phyloP scores from a whole-genome alignment of 2,888 invertebrate genomes.

The Euphydryas editha region DNA sequence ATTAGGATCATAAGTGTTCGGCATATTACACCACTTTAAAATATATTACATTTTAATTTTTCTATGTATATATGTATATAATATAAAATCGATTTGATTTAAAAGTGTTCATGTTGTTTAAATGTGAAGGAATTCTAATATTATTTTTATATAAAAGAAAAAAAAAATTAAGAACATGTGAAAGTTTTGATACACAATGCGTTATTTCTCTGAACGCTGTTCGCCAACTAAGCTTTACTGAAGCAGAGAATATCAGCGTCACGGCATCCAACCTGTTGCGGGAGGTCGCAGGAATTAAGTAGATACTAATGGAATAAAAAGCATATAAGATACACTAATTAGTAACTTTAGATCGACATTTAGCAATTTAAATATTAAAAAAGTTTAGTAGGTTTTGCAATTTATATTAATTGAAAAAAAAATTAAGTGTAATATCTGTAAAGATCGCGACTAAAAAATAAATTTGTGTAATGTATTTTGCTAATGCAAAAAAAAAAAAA shows the following conservation, averaged over 20 bases:
- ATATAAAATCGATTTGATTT: neutral
- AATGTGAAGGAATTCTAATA: neutral
- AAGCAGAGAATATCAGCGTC: constrained; percentile 13
- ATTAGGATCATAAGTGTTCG: constrained; percentile 67
- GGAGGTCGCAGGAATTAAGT: neutral
- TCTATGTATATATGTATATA: neutral
- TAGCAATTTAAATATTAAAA: too few relatives aligned
- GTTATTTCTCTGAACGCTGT: constrained; percentile 37
- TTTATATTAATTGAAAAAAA: too few relatives aligned
- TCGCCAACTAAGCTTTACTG: constrained; percentile 30
- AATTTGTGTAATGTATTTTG: too few relatives aligned
- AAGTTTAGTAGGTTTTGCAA: too few relatives aligned
- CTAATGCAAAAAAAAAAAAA: too few relatives aligned
- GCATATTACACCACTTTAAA: constrained; percentile 52
- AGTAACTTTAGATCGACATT: too few relatives aligned
- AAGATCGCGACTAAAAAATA: too few relatives aligned
- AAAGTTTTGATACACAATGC: constrained; percentile 15
- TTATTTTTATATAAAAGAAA: too few relatives aligned
- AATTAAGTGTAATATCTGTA: too few relatives aligned
- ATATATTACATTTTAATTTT: too few relatives aligned
- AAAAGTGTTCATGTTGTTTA: neutral
- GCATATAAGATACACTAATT: too few relatives aligned
- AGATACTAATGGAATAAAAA: neutral
- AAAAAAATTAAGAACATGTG: neutral
- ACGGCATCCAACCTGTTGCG: constrained; percentile 32